Evolutionary conservation across 2,797 vertebrate species (phyloP), one percentile per base, ranked within the genome.

Genomic region (Cottoperca gobio): DNA sequence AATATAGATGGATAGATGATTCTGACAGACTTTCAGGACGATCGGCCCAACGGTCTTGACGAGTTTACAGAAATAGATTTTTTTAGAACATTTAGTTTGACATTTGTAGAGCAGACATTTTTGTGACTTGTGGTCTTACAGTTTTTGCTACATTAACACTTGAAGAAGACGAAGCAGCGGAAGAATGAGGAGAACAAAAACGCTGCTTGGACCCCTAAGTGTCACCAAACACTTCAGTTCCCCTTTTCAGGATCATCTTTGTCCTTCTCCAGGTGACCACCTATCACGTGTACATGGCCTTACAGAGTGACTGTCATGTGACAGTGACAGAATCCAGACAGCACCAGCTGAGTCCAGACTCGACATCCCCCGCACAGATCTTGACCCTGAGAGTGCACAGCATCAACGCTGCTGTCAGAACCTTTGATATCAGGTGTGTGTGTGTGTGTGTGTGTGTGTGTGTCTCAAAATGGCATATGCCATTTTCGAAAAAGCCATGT

Each of bases 371-470:
- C 0, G 89, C 97, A 48, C 97, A 99, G 93, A 96, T 97, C 42
- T 91, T 99, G 28, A 99, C 97, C 52, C 94, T 99, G 46, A 93
- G 86, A 0, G 97, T 99, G 61, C 90, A 94, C 70, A 97, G 96
- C 26, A 50, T 93, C 81, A 96, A 96, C 81, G 96, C 95, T 2
- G 91, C 87, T 0, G 75, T 97, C 69, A 93, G 83, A 78, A 79
- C 96, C 0, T 99, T 99, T 16, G 87, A 95, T 74, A 97, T 98
- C 85, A 94, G 96, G 97, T 99, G 42, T 12, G 17, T 14, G 14
- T 65, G 39, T 21, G n/a, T 28, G 35, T 33, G 48, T 17, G 42
- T 49, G n/a, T 21, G 37, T 40, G 28, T 31, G 61, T 42, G 35
- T 39, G 42, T 3, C n/a, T n/a, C n/a, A n/a, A n/a, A 14, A 14